phyloP scores from a whole-genome alignment of 2,797 vertebrate genomes.

The Pseudochromis fuscus region DNA sequence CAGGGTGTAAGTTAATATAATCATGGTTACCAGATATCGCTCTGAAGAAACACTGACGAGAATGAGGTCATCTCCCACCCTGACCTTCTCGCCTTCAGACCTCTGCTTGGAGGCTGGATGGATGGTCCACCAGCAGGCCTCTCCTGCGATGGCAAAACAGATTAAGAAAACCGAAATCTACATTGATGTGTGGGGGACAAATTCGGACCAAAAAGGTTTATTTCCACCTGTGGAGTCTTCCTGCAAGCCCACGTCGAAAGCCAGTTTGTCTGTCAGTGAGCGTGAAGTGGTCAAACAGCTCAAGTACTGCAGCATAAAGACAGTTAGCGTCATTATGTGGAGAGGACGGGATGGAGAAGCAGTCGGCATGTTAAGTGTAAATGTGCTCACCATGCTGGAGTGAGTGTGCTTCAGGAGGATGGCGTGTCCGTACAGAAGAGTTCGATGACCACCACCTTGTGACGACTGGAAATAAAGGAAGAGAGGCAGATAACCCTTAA shows the following conservation, averaged over 20 bases:
- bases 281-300: conserved; percentile 94
- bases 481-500: background rate
- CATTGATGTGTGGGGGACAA: fast-evolving
- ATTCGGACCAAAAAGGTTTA: background rate
- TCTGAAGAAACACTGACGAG: conserved; percentile 97
- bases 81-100: conserved; percentile 95
- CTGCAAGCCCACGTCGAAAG: conserved; percentile 94
- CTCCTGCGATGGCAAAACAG: conserved; percentile 79
- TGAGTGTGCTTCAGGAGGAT: conserved; percentile 94
- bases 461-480: conserved; percentile 84
- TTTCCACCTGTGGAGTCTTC: conserved; percentile 91
- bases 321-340: conserved; percentile 1
- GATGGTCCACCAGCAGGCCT: conserved; percentile 97
- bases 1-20: background rate
- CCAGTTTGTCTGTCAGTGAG: conserved; percentile 95
- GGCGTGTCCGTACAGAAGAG: conserved; percentile 93
- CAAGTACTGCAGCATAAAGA: conserved; percentile 86
- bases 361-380: background rate
- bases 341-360: background rate
- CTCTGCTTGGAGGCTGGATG: conserved; percentile 96
- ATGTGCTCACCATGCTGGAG: conserved; percentile 91
- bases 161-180: background rate
- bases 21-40: conserved; percentile 89
- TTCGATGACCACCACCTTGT: conserved; percentile 94
- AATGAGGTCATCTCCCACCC: conserved; percentile 95